Base-by-base conservation (phyloP, 2,113 vertebrate genomes). In the Oxyura jamaicensis region DNA sequence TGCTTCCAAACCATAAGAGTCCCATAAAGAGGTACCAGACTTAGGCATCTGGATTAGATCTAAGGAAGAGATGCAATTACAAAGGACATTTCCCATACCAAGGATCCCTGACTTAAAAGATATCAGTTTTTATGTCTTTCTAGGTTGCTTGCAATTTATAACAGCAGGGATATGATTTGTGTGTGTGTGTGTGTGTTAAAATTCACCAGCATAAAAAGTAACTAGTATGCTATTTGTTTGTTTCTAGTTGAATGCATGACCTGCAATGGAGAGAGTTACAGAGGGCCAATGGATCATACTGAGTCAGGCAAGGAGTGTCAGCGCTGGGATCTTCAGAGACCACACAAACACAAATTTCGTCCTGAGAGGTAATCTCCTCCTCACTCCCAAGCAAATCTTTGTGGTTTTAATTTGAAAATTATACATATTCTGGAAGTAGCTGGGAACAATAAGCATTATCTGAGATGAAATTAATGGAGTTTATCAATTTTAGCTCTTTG, bases 231-330 rank as follows among this genome's bases (percentile, higher is more conserved):
- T 17, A 20, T 53, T 35, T 52, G 59, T 66, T 17, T 90, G 76
- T 41, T 95, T 87, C 65, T 89, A 99, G 99, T 99, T 97, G 99
- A 99, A 97, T 99, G 99, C 95, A 98, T 99, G 97, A 98, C 97
- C 60, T 99, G 99, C 96, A 99, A 99, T 91, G 99, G 99, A 36
- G 99, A 99, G 97, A 98, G 97, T 95, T 99, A 99, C 82, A 98
- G 99, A 97, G 99, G 99, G 75, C 99, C 99, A n/a, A 98, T 99
- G 99, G 99, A 99, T 98, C 99, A 98, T 95, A 99, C 99, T 0
- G 98, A 99, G 93, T 98, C 98, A 3, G 99, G 99, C 90, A 99
- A 98, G 91, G 99, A 98, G 97, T 99, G 99, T 91, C 99, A 99
- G 95, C 99, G 99, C 65, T 99, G 99, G 99, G 99, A 99, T 97